Evolutionary conservation across 2,113 vertebrate genomes (phyloP).

Genomic region (Pelodiscus sinensis): DNA sequence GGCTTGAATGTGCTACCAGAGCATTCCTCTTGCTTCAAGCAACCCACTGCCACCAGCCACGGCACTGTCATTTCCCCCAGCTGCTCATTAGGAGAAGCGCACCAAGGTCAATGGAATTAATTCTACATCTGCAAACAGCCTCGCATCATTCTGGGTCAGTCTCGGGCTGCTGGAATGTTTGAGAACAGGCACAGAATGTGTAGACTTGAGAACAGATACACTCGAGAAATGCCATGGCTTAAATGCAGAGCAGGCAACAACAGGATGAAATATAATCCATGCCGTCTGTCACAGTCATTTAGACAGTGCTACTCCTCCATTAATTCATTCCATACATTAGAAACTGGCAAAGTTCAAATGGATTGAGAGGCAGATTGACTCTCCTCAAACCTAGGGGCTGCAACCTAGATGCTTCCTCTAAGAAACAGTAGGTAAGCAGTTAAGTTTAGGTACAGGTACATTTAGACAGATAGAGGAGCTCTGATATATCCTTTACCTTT

Average conservation of each 20-base stretch:
- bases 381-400: not conserved
- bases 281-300: not conserved
- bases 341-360: not conserved
- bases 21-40: not conserved
- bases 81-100: rapidly evolving
- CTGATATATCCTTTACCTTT: not conserved
- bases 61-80: not conserved
- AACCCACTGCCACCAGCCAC: rapidly evolving
- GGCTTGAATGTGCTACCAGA: not conserved
- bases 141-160: not conserved
- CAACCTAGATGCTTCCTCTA: not conserved
- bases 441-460: not conserved
- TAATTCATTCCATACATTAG: not conserved
- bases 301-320: not conserved
- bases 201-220: not conserved
- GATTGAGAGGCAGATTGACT: not conserved
- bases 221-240: not conserved
- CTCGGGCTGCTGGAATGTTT: not conserved
- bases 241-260: not conserved
- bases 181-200: not conserved
- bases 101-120: not conserved
- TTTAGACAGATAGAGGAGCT: not conserved
- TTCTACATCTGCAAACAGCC: not conserved
- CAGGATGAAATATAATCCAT: not conserved
- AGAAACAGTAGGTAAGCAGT: not conserved